Percentiles rank a stretch among this genome's conserved stretches.
phyloP scores from a whole-genome alignment of 1,140 invertebrate species.

The Cyclina sinensis region DNA sequence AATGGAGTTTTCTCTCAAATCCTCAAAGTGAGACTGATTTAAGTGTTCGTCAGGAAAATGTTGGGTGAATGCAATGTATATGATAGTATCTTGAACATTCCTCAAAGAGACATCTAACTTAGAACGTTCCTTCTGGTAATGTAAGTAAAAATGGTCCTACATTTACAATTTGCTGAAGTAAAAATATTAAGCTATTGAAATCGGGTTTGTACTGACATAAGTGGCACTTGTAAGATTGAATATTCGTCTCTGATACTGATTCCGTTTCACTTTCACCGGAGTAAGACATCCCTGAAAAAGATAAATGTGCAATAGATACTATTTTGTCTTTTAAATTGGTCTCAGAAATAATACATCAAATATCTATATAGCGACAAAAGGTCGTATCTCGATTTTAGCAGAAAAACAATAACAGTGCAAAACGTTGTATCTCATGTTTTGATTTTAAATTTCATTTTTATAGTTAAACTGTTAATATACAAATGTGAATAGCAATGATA shows the following conservation, averaged over 20 bases:
- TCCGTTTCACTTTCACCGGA: constrained; percentile 49
- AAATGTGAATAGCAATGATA: neutral
- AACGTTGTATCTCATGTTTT: neutral
- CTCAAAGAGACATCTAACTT: constrained; percentile 41
- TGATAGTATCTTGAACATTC: constrained; percentile 33
- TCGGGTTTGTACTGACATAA: constrained; percentile 30
- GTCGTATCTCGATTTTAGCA: neutral
- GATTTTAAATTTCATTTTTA: neutral
- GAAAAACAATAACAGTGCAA: neutral
- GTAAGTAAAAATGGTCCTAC: constrained; percentile 32
- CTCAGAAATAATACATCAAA: neutral
- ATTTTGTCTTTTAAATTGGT: neutral
- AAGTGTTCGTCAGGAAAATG: constrained; percentile 45
- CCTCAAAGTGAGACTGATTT: constrained; percentile 34
- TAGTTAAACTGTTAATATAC: neutral
- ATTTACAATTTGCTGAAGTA: constrained; percentile 46
- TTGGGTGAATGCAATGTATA: constrained; percentile 33
- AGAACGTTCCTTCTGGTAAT: constrained; percentile 37
- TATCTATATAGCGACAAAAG: neutral
- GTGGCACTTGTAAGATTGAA: constrained; percentile 46
- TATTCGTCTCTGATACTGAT: no score
- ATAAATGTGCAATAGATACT: neutral
- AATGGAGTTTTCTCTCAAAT: constrained; percentile 51
- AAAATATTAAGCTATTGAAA: constrained; percentile 19
- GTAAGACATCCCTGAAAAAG: constrained; percentile 13